Evolutionary conservation across 2,797 vertebrate species (phyloP).

Genomic region (Pogoniulus pusillus): DNA sequence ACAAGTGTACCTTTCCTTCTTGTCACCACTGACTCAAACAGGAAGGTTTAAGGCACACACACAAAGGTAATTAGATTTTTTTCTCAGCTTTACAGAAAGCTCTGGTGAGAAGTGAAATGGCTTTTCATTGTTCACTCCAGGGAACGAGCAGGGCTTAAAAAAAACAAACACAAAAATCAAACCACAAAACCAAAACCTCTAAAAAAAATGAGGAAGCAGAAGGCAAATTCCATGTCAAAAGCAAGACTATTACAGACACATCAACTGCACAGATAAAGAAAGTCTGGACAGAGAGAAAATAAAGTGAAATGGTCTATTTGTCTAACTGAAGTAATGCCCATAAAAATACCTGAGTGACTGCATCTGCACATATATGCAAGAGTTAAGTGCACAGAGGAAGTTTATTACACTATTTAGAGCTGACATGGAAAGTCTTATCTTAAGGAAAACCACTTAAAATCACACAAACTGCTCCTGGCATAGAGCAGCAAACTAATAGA

Average conservation of each 20-base stretch:
- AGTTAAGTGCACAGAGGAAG: neutral
- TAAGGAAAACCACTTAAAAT: neutral
- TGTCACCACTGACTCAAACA: neutral
- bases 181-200: too few relatives aligned
- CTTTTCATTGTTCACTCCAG: neutral
- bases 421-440: neutral
- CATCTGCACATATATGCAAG: neutral
- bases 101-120: neutral
- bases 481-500: neutral
- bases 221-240: neutral
- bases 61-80: neutral
- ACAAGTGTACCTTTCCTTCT: neutral
- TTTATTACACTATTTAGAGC: neutral
- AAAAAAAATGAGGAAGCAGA: neutral
- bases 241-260: neutral
- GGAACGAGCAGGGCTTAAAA: neutral
- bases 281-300: neutral
- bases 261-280: neutral
- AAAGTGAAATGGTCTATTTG: neutral
- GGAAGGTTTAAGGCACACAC: neutral
- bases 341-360: neutral
- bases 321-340: neutral
- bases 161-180: too few relatives aligned
- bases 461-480: neutral
- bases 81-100: neutral